A percentile compares a stretch with the other conserved stretches of the same genome.
Conservation (phyloP, 1,140 invertebrate species). For the Polypedilum pembai region DNA sequence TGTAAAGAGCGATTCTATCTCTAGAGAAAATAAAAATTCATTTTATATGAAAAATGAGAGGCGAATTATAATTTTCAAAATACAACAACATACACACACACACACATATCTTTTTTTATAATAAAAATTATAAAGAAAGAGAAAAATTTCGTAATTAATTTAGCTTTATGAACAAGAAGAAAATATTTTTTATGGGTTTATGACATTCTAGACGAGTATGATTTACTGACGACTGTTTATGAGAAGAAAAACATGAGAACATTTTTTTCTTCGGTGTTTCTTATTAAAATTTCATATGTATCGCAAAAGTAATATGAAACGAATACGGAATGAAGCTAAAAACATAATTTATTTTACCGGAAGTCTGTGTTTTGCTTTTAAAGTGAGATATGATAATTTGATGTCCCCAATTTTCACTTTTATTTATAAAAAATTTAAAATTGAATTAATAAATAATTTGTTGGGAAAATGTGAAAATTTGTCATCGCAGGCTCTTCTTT, state of each 20-base stretch:
- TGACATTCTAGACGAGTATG: constrained; percentile 1
- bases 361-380: background rate
- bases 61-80: constrained; percentile 1
- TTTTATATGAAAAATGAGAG: constrained; percentile 21
- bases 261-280: too few relatives aligned
- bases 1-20: background rate
- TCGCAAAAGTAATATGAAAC: background rate
- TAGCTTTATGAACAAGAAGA: background rate
- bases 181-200: background rate
- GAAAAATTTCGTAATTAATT: constrained; percentile 14
- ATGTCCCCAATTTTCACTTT: background rate
- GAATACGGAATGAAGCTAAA: background rate
- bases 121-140: background rate
- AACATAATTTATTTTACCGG: background rate
- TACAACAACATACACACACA: background rate
- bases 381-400: background rate
- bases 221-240: background rate
- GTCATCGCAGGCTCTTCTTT: background rate
- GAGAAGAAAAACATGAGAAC: background rate
- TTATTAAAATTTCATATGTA: background rate
- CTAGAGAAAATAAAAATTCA: background rate
- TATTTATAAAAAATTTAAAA: background rate
- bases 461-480: background rate
- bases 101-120: background rate
- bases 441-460: background rate